Base-by-base conservation (phyloP, 1,140 invertebrate genomes). In the Penaeus vannamei region DNA sequence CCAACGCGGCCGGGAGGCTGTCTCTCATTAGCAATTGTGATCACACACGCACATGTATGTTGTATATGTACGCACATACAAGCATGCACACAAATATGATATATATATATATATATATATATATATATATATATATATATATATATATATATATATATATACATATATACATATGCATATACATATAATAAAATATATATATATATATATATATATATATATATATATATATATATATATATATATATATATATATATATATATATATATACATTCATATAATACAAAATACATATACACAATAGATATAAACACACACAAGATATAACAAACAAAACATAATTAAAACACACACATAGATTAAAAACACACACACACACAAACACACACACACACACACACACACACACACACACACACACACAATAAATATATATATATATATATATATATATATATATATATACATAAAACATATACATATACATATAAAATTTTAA, bases 141-240 rank as follows among this genome's bases (percentile, higher is more conserved):
- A 69, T 17, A 69, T 69, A 69, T 69, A 69, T 69, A 69, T 69
- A 69, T 69, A 69, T 69, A 69, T 69, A 69, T 69, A 69, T 69
- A 69, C 23, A 69, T 69, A 69, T 23, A 69, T 69, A 20, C 23
- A 20, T 69, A 23, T 23, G 4, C 4, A 23, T 23, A 69, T 69
- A 69, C 4, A 69, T 69, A 69, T 12, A 69, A 12, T n/a, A n/a
- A 69, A 8, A 69, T 19, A 69, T 19, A 69, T 7, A 3, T 19
- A 69, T 69, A 69, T 69, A 69, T 69, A 69, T 69, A 69, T 69
- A 69, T 69, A 69, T 69, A 69, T 69, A 69, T 66, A 7, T 19
- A 66, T 17, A 66, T 66, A 17, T 69, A 69, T 22, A 69, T 69
- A 5, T 69, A 69, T 10, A 69, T 69, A 10, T 69, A 69, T 69